A percentile compares a stretch with the other conserved stretches of the same genome.
phyloP scores from a whole-genome alignment of 2,797 vertebrate genomes.

The Diceros bicornis region DNA sequence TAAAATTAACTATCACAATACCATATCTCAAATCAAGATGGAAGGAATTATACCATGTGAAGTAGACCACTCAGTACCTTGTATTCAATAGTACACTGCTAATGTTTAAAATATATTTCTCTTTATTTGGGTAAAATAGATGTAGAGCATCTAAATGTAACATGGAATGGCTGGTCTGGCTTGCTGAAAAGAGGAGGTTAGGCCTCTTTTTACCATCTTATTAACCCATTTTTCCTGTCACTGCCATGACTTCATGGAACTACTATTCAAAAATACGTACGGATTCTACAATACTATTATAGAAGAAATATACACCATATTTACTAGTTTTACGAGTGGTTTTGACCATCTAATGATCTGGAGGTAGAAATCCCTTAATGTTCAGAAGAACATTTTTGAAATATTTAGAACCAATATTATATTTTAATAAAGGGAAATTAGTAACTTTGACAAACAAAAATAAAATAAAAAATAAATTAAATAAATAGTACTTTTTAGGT shows the following conservation, averaged over 20 bases:
- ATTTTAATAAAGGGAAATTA: neutral
- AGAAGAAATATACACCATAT: neutral
- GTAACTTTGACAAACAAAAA: constrained; percentile 5
- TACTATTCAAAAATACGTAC: neutral
- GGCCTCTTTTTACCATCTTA: neutral
- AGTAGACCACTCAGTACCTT: neutral
- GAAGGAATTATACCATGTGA: neutral
- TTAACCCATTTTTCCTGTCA: neutral
- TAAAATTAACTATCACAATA: neutral
- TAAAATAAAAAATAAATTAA: neutral
- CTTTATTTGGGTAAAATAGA: neutral
- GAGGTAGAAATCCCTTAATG: neutral
- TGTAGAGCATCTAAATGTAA: neutral
- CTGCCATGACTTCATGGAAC: neutral
- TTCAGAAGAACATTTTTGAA: neutral
- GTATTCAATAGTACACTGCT: neutral
- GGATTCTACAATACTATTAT: neutral
- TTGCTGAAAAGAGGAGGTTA: neutral
- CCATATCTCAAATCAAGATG: neutral
- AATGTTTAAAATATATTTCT: neutral
- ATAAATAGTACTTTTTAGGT: neutral
- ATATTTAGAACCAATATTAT: neutral
- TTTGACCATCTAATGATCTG: neutral
- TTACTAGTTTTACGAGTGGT: neutral
- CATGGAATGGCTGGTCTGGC: neutral